phyloP scores from a whole-genome alignment of 2,888 invertebrate species.

The Chrysolina haemoptera region DNA sequence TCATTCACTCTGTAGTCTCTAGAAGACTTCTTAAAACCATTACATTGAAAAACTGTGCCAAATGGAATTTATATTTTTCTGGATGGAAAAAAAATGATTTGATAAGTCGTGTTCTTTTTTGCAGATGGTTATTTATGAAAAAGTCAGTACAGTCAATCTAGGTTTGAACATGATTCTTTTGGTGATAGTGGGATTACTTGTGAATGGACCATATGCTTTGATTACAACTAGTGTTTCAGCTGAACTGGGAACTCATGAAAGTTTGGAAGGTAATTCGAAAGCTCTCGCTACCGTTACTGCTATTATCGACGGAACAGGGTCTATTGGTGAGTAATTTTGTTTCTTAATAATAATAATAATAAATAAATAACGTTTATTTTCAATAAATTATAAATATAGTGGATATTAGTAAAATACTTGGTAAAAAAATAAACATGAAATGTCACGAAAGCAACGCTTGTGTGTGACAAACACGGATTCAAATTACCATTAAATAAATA shows the following conservation, averaged over 20 bases:
- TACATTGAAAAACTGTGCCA: too few relatives aligned
- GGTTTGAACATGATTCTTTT: slow-evolving; percentile 78
- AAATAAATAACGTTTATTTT: too few relatives aligned
- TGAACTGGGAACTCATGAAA: slow-evolving; percentile 89
- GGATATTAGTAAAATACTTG: too few relatives aligned
- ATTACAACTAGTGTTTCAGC: slow-evolving; percentile 98
- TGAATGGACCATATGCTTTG: slow-evolving; percentile 96
- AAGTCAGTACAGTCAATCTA: slow-evolving; percentile 74
- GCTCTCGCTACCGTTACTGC: slow-evolving; percentile 98
- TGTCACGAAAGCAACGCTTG: too few relatives aligned
- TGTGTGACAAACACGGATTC: too few relatives aligned
- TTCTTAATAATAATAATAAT: neutral
- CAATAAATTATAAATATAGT: too few relatives aligned
- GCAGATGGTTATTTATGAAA: slow-evolving; percentile 87
- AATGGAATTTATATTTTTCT: too few relatives aligned
- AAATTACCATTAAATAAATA: too few relatives aligned
- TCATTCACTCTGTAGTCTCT: too few relatives aligned
- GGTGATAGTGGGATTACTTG: slow-evolving; percentile 83
- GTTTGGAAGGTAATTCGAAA: slow-evolving; percentile 86
- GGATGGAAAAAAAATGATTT: too few relatives aligned
- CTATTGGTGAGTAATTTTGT: slow-evolving; percentile 74
- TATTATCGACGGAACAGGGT: slow-evolving; percentile 97
- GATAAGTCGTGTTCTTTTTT: slow-evolving; percentile 53
- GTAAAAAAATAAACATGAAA: too few relatives aligned
- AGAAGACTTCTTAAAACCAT: neutral